Base-by-base conservation (phyloP, 1,140 invertebrate species). In the Monochamus saltuarius region DNA sequence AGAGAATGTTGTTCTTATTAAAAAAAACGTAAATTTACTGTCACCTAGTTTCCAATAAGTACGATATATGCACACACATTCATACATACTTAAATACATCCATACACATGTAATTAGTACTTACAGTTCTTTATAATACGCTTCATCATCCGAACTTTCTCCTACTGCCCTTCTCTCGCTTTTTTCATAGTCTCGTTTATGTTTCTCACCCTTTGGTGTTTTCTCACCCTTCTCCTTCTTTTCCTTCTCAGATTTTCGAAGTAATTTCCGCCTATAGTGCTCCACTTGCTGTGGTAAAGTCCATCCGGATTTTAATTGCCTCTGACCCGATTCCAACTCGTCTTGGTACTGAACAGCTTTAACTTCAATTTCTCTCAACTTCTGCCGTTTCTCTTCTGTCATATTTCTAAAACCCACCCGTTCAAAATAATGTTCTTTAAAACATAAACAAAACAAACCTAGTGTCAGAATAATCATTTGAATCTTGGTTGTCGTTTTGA, bases 281-380 rank as follows among this genome's bases (percentile, higher is more conserved):
- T 95, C 89, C 0, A 97, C 89, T 80, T 97, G 94, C 71, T 91
- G 86, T 51, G 83, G 75, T 60, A 94, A 83, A 10, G 86, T 85
- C 84, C 92, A 90, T 7, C 88, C 89, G 16, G 85, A 77, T 78
- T 94, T 93, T 1, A 92, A 73, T 38, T 82, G 83, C 56, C 89
- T 81, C 70, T 87, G 84, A 2, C 94, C 94, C 13, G 87, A 89
- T 80, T 98, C 95, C 43, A 98, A 77, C 78, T 98, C 95, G 82
- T 98, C 95, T 80, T 97, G 94, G 81, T 96, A 98, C 73, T 94
- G 91, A 80, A 97, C 84, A 11, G 94, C 92, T 81, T 95, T 95
- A 42, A 97, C 80, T 82, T 98, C 95, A 67, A 98, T 93, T 77
- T 97, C 94, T 51, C 95, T 82, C 38, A 98, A 78, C 75, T 91